Base-by-base conservation (phyloP, 2,113 vertebrate genomes). In the Leucopternis melanops region DNA sequence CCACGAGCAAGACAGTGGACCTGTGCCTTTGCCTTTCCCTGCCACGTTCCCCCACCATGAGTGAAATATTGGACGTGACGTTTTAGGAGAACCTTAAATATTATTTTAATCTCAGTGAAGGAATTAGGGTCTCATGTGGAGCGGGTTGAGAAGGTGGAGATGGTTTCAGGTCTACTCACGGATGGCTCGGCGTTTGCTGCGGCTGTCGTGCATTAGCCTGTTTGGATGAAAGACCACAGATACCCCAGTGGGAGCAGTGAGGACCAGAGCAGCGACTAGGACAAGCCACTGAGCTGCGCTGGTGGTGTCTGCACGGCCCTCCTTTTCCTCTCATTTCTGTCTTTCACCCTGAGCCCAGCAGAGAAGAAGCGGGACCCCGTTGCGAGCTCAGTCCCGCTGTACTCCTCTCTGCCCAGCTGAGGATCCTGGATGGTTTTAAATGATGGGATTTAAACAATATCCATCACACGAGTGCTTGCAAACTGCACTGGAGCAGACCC, bases 91-190 rank as follows among this genome's bases (percentile, higher is more conserved):
- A 96, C 94, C 91, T 96, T 90, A 98, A 97, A 97, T 97, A 92
- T 97, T 98, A 96, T 96, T 98, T 97, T 95, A 96, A 96, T 97
- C 95, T 97, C 94, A 92, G 8, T 2, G 5, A 25, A 36, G 17
- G 66, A 47, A 6, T 62, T 16, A 27, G n/a, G 17, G 13, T 2
- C 12, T 52, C 22, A 4, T 2, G 6, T 44, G 70, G 82, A 81
- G 42, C 1, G 4, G 63, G 19, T 27, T 23, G 47, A 63, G 26
- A 67, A 40, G 11, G 15, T 34, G 23, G 44, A 69, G 65, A 11
- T 20, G 73, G 49, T 36, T 59, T 59, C 44, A 12, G 27, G 9
- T 49, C 67, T n/a, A 34, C 63, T 62, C 54, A 45, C 0, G 2
- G 23, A 9, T 0, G 6, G 36, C 20, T 74, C 0, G 1, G n/a